Conservation (phyloP, 2,113 vertebrate genomes). For the Xiphophorus hellerii region DNA sequence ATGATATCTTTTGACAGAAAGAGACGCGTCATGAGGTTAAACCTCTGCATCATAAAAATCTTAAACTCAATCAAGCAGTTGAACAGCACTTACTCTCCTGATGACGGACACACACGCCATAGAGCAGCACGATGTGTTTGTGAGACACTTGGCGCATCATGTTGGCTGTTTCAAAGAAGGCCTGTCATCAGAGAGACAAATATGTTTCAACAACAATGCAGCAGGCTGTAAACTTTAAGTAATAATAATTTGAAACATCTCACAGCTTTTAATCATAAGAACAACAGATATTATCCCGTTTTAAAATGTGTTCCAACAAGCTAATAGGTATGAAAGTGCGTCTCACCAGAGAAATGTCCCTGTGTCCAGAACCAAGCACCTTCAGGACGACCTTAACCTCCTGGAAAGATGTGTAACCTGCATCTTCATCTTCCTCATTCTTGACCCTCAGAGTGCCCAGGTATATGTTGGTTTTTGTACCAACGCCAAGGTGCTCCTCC, state of each 20-base stretch:
- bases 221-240: background rate
- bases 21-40: background rate
- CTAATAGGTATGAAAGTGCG: background rate
- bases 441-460: slow-evolving; percentile 87
- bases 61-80: too few relatives aligned
- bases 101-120: slow-evolving; percentile 92
- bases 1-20: slow-evolving; percentile 87
- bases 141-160: slow-evolving; percentile 98
- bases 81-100: slow-evolving; percentile 89
- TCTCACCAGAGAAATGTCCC: slow-evolving; percentile 95
- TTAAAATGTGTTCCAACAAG: background rate
- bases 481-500: slow-evolving; percentile 92
- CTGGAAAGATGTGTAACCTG: slow-evolving; percentile 80
- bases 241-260: background rate
- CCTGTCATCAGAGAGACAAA: slow-evolving; percentile 76
- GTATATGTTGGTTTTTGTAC: slow-evolving; percentile 95
- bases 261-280: background rate
- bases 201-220: background rate
- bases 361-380: slow-evolving; percentile 92
- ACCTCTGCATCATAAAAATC: background rate
- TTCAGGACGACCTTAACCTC: slow-evolving; percentile 95
- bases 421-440: slow-evolving; percentile 83
- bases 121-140: slow-evolving; percentile 94
- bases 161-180: slow-evolving; percentile 97
- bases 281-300: background rate